These are phyloP conservation scores for Mactra quadrangularis DNA, from an alignment of 1,140 invertebrate genomes.

Conservation along the genomic window DNA sequence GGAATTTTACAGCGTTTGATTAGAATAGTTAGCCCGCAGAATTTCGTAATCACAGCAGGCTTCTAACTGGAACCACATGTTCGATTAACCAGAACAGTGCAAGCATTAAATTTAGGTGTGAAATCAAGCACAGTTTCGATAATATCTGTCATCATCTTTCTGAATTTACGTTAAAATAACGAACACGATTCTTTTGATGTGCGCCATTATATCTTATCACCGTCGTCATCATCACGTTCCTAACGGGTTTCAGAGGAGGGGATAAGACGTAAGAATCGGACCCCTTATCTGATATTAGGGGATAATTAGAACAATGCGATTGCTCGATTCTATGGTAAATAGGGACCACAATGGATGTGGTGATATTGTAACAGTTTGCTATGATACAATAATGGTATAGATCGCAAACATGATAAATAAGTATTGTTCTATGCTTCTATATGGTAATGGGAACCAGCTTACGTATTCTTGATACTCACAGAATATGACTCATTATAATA, in stretches of 20 bases:
- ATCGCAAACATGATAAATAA: no score
- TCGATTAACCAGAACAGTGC: conserved; percentile 27
- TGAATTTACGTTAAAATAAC: conserved; percentile 17
- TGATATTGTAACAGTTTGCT: no score
- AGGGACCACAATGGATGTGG: no score
- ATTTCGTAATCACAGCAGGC: conserved; percentile 28
- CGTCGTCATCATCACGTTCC: background rate
- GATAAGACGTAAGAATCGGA: background rate
- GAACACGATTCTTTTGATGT: conserved; percentile 28
- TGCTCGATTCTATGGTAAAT: background rate
- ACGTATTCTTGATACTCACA: no score
- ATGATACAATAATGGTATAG: no score
- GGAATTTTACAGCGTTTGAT: conserved; percentile 4
- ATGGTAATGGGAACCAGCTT: no score
- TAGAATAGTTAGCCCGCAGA: conserved; percentile 15
- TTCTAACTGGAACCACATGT: conserved; percentile 40
- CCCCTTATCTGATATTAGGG: conserved; percentile 6
- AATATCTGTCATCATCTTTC: conserved; percentile 26
- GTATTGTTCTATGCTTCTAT: no score
- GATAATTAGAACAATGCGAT: background rate
- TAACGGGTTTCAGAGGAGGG: conserved; percentile 11
- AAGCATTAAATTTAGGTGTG: conserved; percentile 43
- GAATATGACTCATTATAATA: no score
- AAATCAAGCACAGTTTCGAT: conserved; percentile 36
- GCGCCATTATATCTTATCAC: conserved; percentile 14